These are phyloP conservation scores for Oplegnathus fasciatus DNA, from an alignment of 2,113 vertebrate species.

Conservation along the genomic window DNA sequence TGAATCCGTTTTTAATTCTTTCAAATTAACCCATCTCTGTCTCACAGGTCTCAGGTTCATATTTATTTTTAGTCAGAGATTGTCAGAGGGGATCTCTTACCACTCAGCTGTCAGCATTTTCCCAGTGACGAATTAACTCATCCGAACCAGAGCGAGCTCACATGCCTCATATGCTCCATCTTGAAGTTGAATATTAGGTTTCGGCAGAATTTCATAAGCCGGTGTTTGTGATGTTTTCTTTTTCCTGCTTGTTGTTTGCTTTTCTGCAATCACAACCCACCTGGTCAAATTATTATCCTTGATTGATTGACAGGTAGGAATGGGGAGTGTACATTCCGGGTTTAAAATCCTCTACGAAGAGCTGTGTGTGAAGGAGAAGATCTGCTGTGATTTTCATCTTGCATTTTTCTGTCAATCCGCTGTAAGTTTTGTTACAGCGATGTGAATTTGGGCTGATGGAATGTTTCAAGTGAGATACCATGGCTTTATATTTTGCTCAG, in stretches of 20 bases:
- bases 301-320: conserved; percentile 31
- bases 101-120: conserved; percentile 40
- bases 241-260: conserved; percentile 40
- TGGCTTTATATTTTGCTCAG: conserved; percentile 8
- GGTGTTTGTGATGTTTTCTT: conserved; percentile 8
- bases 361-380: conserved; percentile 18
- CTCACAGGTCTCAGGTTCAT: conserved; percentile 19
- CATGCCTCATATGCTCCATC: conserved; percentile 4
- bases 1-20: conserved; percentile 38
- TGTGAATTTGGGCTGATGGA: conserved; percentile 9
- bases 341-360: not conserved
- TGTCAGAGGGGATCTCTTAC: conserved; percentile 45
- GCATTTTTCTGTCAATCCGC: not conserved
- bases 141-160: conserved; percentile 18
- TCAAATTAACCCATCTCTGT: conserved; percentile 18
- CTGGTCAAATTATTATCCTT: conserved; percentile 15
- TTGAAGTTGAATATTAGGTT: conserved; percentile 48
- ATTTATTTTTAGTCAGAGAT: conserved; percentile 43
- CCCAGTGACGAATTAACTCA: conserved; percentile 48
- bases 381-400: conserved; percentile 3
- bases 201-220: conserved; percentile 40
- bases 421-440: not conserved
- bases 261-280: conserved; percentile 13
- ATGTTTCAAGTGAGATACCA: conserved; percentile 17
- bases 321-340: not conserved